Conservation (phyloP, 2,797 vertebrate genomes). For the Linurgus olivaceus region DNA sequence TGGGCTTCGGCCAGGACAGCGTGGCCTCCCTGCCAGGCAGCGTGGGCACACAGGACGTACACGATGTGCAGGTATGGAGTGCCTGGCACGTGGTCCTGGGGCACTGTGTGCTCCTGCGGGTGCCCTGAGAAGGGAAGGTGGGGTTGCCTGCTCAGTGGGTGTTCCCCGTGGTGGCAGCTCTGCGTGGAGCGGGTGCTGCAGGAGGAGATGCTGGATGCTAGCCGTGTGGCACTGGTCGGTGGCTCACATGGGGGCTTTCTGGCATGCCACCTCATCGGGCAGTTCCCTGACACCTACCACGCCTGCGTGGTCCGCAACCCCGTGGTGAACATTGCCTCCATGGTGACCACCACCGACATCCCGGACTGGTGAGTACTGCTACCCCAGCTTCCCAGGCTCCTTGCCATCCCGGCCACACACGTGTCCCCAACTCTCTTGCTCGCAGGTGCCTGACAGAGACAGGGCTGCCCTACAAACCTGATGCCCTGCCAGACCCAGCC, state of each 20-base stretch:
- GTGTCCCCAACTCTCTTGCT: rapidly evolving
- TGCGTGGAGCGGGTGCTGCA: slow-evolving; percentile 86
- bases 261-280: slow-evolving; percentile 93
- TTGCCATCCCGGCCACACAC: rapidly evolving
- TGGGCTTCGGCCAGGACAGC: slow-evolving; percentile 92
- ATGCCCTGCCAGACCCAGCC: slow-evolving; percentile 76
- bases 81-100: rapidly evolving
- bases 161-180: slow-evolving; percentile 49
- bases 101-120: rapidly evolving
- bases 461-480: slow-evolving; percentile 80
- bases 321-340: slow-evolving; percentile 89
- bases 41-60: slow-evolving; percentile 90
- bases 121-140: not conserved
- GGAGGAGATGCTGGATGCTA: slow-evolving; percentile 73
- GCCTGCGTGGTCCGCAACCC: slow-evolving; percentile 91
- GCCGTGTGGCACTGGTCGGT: slow-evolving; percentile 84
- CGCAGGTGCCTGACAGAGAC: slow-evolving; percentile 87
- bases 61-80: slow-evolving; percentile 87
- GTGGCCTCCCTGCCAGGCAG: slow-evolving; percentile 88
- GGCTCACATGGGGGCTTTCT: slow-evolving; percentile 96
- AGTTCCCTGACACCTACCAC: slow-evolving; percentile 88
- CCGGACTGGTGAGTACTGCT: slow-evolving; percentile 88
- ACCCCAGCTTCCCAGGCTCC: not conserved
- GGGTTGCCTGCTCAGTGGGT: not conserved
- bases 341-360: slow-evolving; percentile 91